phyloP scores from a whole-genome alignment of 2,888 invertebrate species.

The Lottia scabra region DNA sequence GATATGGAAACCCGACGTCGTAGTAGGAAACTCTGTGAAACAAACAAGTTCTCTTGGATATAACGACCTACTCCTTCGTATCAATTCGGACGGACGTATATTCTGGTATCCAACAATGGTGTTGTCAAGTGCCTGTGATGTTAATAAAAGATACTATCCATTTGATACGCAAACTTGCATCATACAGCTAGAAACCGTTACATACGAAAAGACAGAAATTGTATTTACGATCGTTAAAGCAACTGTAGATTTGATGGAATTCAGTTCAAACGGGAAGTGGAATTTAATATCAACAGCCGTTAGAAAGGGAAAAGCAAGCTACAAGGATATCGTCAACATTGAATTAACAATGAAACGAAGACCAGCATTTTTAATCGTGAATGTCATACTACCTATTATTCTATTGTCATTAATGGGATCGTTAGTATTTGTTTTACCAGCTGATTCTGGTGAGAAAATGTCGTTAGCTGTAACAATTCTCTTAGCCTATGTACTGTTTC shows the following conservation, averaged over 20 bases:
- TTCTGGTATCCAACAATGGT: neutral
- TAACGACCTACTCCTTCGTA: neutral
- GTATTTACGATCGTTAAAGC: neutral
- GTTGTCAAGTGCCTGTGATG: neutral
- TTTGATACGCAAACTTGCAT: neutral
- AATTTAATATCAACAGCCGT: neutral
- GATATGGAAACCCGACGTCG: neutral
- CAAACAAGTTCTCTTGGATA: neutral
- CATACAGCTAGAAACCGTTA: neutral
- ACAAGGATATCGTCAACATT: neutral
- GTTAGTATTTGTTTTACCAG: neutral
- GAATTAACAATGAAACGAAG: neutral
- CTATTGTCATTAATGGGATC: neutral
- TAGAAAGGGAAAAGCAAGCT: neutral
- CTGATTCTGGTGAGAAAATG: neutral
- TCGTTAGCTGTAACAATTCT: neutral
- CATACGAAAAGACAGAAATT: neutral
- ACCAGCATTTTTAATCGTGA: neutral
- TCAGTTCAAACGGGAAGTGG: neutral
- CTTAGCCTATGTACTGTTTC: neutral
- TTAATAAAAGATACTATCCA: neutral
- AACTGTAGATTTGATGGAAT: neutral
- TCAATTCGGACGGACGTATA: neutral
- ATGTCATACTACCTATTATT: neutral
- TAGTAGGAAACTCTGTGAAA: neutral